Conservation (phyloP, 1,140 invertebrate species). For the Drosophila sturtevanti region DNA sequence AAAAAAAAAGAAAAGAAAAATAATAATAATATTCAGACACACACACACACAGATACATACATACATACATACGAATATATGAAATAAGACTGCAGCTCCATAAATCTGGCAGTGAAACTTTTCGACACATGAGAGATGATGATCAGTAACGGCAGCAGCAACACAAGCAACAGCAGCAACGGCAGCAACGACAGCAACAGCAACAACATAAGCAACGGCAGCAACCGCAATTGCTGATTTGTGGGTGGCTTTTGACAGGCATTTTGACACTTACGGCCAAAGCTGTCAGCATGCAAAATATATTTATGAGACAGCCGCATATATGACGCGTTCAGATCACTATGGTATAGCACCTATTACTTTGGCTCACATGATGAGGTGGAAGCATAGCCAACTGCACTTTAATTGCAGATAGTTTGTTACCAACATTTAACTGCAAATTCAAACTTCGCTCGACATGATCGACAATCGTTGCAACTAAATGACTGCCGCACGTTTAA, state of each 20-base stretch:
- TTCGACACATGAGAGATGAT: conserved; percentile 49
- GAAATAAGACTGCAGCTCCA: conserved; percentile 49
- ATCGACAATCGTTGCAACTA: conserved; percentile 80
- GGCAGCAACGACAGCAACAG: background rate
- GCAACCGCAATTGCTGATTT: conserved; percentile 22
- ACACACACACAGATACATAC: too few relatives aligned
- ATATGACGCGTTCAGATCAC: conserved; percentile 22
- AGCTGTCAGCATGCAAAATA: conserved; percentile 54
- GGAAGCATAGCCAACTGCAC: conserved; percentile 29
- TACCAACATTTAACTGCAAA: conserved; percentile 38
- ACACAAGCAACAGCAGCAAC: too few relatives aligned
- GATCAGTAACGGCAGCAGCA: conserved; percentile 23
- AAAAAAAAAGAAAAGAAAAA: conserved; percentile 15
- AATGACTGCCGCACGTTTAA: conserved; percentile 80
- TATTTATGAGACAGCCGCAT: conserved; percentile 48
- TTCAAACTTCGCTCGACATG: conserved; percentile 45
- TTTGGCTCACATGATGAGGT: too few relatives aligned
- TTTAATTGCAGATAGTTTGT: conserved; percentile 59
- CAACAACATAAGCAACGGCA: conserved; percentile 21
- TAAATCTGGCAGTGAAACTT: conserved; percentile 64
- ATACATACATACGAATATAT: too few relatives aligned
- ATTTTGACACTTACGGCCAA: conserved; percentile 66
- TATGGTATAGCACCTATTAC: conserved; percentile 2
- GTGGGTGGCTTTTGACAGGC: conserved; percentile 69
- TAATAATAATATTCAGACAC: too few relatives aligned